A percentile compares a stretch with the other conserved stretches of the same genome.
Conservation (phyloP, 2,797 vertebrate species). For the Limosa lapponica region DNA sequence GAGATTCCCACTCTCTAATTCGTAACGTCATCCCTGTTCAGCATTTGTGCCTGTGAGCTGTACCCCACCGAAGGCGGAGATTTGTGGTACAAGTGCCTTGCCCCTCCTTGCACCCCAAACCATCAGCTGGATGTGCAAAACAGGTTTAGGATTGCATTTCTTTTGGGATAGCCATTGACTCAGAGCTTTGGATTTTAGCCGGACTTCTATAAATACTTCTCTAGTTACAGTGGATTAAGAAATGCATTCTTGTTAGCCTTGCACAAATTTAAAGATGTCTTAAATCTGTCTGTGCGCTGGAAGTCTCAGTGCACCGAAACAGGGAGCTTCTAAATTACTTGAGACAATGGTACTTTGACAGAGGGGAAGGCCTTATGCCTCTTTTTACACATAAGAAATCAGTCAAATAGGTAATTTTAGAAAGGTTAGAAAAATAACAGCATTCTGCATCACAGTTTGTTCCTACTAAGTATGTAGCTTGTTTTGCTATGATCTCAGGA, state of each 20-base stretch:
- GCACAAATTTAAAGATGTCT: not conserved
- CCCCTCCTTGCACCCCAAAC: not conserved
- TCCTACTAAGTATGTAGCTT: conserved; percentile 5
- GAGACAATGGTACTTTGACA: not conserved
- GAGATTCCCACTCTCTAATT: not conserved
- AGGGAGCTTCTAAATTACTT: conserved; percentile 18
- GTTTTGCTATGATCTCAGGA: conserved; percentile 40
- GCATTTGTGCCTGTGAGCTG: not conserved
- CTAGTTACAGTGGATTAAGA: not conserved
- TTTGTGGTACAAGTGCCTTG: not conserved
- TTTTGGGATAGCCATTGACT: not conserved
- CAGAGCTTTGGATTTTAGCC: not conserved
- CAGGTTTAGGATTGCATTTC: not conserved
- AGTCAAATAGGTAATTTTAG: conserved; percentile 52
- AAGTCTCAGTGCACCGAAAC: not conserved
- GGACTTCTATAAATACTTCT: not conserved
- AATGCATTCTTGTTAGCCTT: not conserved
- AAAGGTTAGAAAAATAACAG: conserved; percentile 34
- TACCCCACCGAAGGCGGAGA: fast-evolving
- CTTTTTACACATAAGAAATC: conserved; percentile 57
- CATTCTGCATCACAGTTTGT: not conserved
- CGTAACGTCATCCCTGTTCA: not conserved
- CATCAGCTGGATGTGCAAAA: not conserved
- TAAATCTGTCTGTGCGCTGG: conserved; percentile 5
- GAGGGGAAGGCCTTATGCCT: not conserved